Percentiles rank a stretch among this genome's conserved stretches.
Evolutionary conservation across 1,140 invertebrate genomes (phyloP).

Genomic region (Galendromus occidentalis): DNA sequence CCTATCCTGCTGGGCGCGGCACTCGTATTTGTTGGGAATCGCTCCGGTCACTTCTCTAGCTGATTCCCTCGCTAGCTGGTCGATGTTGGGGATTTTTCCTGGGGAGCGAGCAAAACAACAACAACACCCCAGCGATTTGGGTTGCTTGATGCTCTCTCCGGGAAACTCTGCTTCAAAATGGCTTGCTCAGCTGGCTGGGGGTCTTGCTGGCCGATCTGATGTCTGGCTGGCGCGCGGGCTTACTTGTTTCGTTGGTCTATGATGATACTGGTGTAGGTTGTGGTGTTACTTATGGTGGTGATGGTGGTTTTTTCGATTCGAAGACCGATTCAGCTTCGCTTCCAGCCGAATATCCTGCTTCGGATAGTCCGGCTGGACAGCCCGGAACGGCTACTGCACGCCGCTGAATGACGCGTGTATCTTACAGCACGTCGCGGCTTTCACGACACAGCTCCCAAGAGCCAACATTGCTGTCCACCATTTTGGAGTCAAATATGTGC

Average conservation of each 20-base stretch:
- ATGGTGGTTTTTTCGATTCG: neutral
- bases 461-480: conserved; percentile 3
- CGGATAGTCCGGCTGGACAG: neutral
- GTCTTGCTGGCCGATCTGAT: neutral
- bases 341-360: neutral
- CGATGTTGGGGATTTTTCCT: neutral
- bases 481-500: conserved; percentile 11
- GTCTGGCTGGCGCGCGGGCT: neutral
- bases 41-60: neutral
- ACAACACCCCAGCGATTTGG: neutral
- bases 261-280: neutral
- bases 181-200: neutral
- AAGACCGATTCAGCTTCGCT: neutral
- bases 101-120: neutral
- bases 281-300: neutral
- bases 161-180: neutral
- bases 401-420: neutral
- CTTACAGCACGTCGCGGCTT: neutral
- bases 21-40: neutral
- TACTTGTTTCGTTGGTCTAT: neutral
- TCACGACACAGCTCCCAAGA: neutral
- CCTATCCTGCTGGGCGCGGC: neutral
- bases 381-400: conserved; percentile 1
- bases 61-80: neutral
- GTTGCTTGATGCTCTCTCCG: neutral